Base-by-base conservation (phyloP, 2,888 invertebrate species). In the Microctonus brassicae region DNA sequence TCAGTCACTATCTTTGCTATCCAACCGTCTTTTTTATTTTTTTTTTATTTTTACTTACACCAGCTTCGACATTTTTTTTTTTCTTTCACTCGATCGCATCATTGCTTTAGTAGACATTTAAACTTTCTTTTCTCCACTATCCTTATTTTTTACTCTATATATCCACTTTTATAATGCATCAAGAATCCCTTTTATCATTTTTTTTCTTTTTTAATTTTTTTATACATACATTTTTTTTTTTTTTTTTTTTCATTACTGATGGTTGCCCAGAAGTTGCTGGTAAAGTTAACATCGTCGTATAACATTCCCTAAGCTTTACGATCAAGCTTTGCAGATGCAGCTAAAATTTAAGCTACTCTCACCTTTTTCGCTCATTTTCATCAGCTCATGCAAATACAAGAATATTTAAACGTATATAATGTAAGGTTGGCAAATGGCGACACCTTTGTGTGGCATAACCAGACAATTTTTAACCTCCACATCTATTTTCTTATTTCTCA, bases 281-380 rank as follows among this genome's bases (percentile, higher is more conserved):
- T 77, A 75, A 77, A 78, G 73, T 77, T 77, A 77, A 78, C 77
- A 71, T 70, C 70, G 47, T 72, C 57, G 70, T 74, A 47, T 53
- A 64, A 47, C 47, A 17, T 73, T 71, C 66, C 70, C 58, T 65
- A 66, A 75, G 73, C 75, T 77, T 75, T 77, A 76, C 72, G 69
- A 69, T 36, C 65, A 60, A 69, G 67, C 77, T 77, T 69, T 71
- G 72, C 64, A 70, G 67, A 63, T 70, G 42, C 58, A 58, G 73
- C 71, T 73, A 63, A 47, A 69, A 69, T 52, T 72, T 65, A 53
- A 22, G 17, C 53, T 17, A 34, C 34, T 69, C 34, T 53, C 11
- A 52, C 47, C 17, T 33, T 42, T 20, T 20, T 33, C 29, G 5
- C 7, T n/a, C 17, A 47, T 47, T 47, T 26, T 47, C 47, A 20